phyloP scores from a whole-genome alignment of 1,140 invertebrate species.

The Drosophila aff. region DNA sequence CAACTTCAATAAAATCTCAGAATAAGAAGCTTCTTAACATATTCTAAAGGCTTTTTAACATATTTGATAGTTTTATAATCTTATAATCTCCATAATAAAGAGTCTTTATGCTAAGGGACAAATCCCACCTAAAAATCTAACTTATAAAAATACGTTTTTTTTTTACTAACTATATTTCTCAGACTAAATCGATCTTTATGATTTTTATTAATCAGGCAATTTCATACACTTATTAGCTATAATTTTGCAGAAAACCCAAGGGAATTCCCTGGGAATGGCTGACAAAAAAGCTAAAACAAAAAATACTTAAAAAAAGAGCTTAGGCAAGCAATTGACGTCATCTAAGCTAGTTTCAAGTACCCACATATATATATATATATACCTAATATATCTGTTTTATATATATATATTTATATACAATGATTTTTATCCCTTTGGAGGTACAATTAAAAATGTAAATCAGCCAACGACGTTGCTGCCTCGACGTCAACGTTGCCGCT shows the following conservation, averaged over 20 bases:
- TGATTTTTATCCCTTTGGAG: constrained; percentile 46
- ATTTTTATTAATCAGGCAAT: too few species aligned
- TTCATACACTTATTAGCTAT: too few species aligned
- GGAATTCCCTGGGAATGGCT: too few species aligned
- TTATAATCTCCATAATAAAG: too few species aligned
- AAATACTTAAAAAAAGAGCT: too few species aligned
- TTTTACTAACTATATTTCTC: background rate
- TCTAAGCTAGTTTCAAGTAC: constrained; percentile 42
- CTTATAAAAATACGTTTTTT: background rate
- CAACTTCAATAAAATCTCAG: too few species aligned
- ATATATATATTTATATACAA: background rate
- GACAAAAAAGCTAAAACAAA: background rate
- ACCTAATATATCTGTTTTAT: too few species aligned
- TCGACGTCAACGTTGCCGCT: constrained; percentile 6
- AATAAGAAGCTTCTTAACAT: too few species aligned
- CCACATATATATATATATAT: background rate
- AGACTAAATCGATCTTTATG: background rate
- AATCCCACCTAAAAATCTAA: background rate
- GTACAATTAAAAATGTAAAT: constrained; percentile 82
- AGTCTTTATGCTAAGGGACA: background rate
- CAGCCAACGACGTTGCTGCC: constrained; percentile 54
- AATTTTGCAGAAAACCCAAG: too few species aligned
- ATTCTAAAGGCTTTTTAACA: too few species aligned
- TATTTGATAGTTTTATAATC: too few species aligned
- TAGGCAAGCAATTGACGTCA: constrained; percentile 6